Conservation (phyloP, 2,888 invertebrate genomes). For the Apomyelois bistriatella region DNA sequence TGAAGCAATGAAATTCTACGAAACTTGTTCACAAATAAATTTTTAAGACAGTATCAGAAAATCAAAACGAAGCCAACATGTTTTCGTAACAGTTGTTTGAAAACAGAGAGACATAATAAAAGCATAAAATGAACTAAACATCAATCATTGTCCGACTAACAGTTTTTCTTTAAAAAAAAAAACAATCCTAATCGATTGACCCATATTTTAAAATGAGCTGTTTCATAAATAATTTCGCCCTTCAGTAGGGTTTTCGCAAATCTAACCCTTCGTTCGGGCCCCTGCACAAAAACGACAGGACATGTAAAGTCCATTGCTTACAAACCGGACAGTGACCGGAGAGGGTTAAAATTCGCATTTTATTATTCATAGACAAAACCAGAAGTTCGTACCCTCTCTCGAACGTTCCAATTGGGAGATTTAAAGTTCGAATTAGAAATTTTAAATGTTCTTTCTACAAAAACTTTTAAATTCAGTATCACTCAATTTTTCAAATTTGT, state of each 20-base stretch:
- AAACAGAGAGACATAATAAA: background rate
- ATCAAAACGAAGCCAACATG: background rate
- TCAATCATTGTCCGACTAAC: background rate
- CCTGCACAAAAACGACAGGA: constrained; percentile 49
- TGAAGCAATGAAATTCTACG: too few species aligned
- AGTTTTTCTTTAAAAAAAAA: background rate
- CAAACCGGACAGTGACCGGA: constrained; percentile 42
- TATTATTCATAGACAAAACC: constrained; percentile 9
- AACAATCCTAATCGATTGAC: constrained; percentile 24
- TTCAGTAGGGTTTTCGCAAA: constrained; percentile 14
- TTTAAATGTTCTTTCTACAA: background rate
- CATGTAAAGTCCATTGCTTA: constrained; percentile 61
- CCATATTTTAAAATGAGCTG: constrained; percentile 8
- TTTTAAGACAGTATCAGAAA: background rate
- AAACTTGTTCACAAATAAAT: background rate
- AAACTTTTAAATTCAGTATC: background rate
- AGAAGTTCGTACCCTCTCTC: background rate
- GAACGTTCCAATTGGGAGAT: background rate
- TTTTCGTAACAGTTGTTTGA: background rate
- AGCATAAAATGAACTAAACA: background rate
- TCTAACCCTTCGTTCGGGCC: constrained; percentile 15
- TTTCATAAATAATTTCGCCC: constrained; percentile 12
- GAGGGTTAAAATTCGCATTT: constrained; percentile 23
- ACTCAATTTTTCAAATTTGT: too few species aligned
- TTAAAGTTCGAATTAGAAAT: background rate